A percentile compares a stretch with the other conserved stretches of the same genome.
Conservation (phyloP, 2,797 vertebrate species). For the Hipposideros larvatus region DNA sequence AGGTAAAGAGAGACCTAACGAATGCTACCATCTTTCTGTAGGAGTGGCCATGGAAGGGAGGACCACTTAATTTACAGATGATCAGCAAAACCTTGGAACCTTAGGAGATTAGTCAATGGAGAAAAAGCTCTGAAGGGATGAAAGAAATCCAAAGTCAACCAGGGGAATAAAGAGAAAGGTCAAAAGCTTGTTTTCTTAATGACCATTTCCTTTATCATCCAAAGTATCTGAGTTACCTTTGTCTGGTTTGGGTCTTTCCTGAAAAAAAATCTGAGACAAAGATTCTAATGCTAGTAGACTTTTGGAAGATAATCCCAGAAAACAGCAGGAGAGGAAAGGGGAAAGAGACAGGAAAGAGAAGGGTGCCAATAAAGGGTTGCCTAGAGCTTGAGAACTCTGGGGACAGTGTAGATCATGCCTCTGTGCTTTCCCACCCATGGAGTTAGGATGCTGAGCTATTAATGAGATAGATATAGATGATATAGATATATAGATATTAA, state of each 20-base stretch:
- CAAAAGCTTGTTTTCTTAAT: not conserved
- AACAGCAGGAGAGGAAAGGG: not conserved
- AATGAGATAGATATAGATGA: not conserved
- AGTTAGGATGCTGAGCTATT: not conserved
- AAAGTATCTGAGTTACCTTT: not conserved
- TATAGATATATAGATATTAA: not conserved
- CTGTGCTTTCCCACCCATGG: not conserved
- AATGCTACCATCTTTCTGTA: not conserved
- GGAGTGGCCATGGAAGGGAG: not conserved
- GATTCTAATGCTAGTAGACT: not conserved
- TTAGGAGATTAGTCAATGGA: not conserved
- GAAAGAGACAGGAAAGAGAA: not conserved
- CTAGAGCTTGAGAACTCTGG: not conserved
- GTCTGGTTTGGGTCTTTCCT: not conserved
- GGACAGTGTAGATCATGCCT: not conserved
- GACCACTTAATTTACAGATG: not conserved
- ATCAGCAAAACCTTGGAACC: not conserved
- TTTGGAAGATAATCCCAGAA: not conserved
- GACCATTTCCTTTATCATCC: constrained; percentile 11
- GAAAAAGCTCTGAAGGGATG: not conserved
- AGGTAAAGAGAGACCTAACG: not conserved
- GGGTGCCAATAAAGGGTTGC: not conserved
- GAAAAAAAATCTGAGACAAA: constrained; percentile 5
- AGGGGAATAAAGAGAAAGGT: not conserved
- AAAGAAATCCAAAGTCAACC: not conserved